Percentiles rank a stretch among this genome's conserved stretches.
Conservation (phyloP, 2,888 invertebrate species). For the Diarsia brunnea region DNA sequence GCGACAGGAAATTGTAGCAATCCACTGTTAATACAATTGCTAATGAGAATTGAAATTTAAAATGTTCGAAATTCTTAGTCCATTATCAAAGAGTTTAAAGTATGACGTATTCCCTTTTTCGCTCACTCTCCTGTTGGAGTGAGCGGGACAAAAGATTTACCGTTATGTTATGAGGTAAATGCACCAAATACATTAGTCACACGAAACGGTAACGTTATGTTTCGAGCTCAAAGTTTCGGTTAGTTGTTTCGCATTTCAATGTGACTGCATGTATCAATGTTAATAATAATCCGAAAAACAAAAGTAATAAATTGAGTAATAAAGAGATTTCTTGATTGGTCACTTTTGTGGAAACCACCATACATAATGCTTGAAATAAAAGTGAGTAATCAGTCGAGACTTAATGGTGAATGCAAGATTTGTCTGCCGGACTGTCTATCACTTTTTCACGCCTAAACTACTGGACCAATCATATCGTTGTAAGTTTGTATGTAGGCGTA, state of each 20-base stretch:
- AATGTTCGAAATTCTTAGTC: not conserved
- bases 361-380: not conserved
- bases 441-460: not conserved
- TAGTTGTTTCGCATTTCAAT: constrained; percentile 30
- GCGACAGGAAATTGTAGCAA: not conserved
- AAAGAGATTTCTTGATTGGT: not conserved
- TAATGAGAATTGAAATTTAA: not conserved
- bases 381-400: not conserved
- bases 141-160: constrained; percentile 54
- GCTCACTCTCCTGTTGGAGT: constrained; percentile 30
- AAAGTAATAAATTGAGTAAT: not conserved
- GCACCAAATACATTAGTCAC: constrained; percentile 54
- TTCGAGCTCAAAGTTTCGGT: constrained; percentile 7
- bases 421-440: not conserved
- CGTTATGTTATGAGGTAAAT: constrained; percentile 65
- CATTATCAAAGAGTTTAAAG: constrained; percentile 8
- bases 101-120: constrained; percentile 11
- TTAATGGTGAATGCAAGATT: not conserved
- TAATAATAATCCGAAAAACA: not conserved
- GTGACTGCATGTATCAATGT: not conserved
- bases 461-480: not conserved
- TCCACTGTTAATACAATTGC: not conserved
- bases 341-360: not conserved
- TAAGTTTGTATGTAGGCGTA: too few species aligned
- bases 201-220: constrained; percentile 25